Evolutionary conservation across 2,797 vertebrate genomes (phyloP).

Genomic region (Acanthurus tractus): DNA sequence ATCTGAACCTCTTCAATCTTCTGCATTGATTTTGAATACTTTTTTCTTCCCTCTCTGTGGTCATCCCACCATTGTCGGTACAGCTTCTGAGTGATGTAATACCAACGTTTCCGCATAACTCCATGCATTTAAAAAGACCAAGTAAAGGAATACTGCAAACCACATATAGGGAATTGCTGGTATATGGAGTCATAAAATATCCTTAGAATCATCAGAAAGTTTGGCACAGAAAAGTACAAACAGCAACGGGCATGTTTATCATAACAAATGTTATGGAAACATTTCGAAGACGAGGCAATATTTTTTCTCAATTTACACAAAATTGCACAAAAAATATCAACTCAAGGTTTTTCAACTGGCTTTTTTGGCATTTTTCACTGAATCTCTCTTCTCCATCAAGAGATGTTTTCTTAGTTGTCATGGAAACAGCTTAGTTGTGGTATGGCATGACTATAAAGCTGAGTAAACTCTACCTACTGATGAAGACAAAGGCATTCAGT

Average conservation of each 20-base stretch:
- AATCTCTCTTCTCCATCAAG: no score
- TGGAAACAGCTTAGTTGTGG: neutral
- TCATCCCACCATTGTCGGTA: slow-evolving; percentile 38
- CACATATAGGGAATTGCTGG: neutral
- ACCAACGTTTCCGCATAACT: slow-evolving; percentile 5
- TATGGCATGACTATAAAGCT: neutral
- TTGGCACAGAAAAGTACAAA: neutral
- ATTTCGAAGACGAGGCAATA: neutral
- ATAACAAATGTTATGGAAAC: neutral
- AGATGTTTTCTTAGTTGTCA: no score
- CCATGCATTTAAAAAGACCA: neutral
- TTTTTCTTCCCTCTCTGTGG: slow-evolving; percentile 31
- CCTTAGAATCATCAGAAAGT: neutral
- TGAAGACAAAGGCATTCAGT: neutral
- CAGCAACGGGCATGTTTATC: neutral
- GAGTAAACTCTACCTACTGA: neutral
- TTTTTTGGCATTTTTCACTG: neutral
- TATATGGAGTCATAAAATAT: neutral
- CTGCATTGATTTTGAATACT: slow-evolving; percentile 71
- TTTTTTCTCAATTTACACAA: neutral
- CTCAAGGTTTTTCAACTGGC: neutral
- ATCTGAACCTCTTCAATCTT: slow-evolving; percentile 70
- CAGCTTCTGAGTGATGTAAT: neutral
- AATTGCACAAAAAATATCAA: neutral
- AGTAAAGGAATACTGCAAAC: neutral